Evolutionary conservation across 2,797 vertebrate genomes (phyloP), one percentile per base, ranked within the genome.

Genomic region (Leptodactylus fallax): DNA sequence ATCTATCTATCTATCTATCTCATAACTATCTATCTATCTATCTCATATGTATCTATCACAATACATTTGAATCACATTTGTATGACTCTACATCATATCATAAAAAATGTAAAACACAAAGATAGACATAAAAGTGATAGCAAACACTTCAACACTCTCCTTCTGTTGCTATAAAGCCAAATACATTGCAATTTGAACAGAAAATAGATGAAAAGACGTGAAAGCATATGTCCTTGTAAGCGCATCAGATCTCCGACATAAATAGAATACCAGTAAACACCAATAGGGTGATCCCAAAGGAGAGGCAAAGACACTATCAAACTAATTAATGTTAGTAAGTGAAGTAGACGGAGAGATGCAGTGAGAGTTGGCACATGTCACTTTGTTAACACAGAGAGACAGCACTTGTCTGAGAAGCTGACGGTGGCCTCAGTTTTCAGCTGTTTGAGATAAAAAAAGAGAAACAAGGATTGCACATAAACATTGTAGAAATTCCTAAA

Each of bases 251-350:
- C 67, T 85, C 27, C 36, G 56, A 45, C 47, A 74, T 76, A 88
- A 85, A 74, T 51, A 81, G 67, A 65, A 60, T 25, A 58, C 65
- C 60, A 63, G 25, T 19, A 81, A 85, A 77, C 47, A 77, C 25
- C 67, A 69, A 87, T 58, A 79, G 63, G n/a, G 49, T 14, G 25
- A 27, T 81, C 83, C 69, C 83, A 55, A 63, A 85, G 56, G 67
- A 85, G 25, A 63, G 47, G 61, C 8, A 53, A n/a, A 80, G 69
- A 71, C 56, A 27, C 79, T 85, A 85, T 89, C 83, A 82, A 89
- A 85, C 69, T 89, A 86, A 89, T 89, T 86, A 86, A 71, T 78
- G 72, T 71, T 89, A 81, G 60, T 67, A 55, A 83, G 51, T 49
- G 72, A 82, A 74, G 63, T 60, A 71, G 79, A 83, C 60, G 69